A percentile compares a stretch with the other conserved stretches of the same genome.
phyloP scores from a whole-genome alignment of 2,888 invertebrate species.

The Lasioglossum calceatum region DNA sequence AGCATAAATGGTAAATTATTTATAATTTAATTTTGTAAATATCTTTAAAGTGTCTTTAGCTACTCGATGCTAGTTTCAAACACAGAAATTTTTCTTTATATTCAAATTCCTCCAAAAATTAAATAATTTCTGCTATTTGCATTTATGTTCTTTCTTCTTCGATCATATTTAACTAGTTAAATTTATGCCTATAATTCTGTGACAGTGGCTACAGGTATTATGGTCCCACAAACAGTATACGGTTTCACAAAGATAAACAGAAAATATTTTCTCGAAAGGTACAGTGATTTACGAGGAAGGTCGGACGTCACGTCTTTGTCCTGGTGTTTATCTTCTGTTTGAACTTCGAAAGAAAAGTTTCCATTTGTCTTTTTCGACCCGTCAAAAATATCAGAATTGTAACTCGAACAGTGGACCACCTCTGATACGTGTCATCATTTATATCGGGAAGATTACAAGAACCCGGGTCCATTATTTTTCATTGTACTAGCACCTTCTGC shows the following conservation, averaged over 20 bases:
- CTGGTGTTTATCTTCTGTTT: slow-evolving; percentile 5
- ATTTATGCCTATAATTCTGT: background rate
- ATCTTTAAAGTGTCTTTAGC: background rate
- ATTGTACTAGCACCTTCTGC: background rate
- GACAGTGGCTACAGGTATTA: background rate
- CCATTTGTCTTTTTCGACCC: slow-evolving; percentile 7
- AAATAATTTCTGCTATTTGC: background rate
- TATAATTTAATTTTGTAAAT: too few relatives aligned
- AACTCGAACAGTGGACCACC: background rate
- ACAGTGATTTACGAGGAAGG: slow-evolving; percentile 8
- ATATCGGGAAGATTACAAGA: slow-evolving; percentile 8
- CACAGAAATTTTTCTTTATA: background rate
- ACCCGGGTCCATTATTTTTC: slow-evolving; percentile 7
- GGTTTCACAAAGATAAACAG: slow-evolving; percentile 7
- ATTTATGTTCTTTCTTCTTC: background rate
- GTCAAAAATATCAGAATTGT: slow-evolving; percentile 17
- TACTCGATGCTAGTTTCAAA: background rate
- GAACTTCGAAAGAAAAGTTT: background rate
- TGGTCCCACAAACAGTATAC: background rate
- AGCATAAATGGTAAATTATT: too few relatives aligned
- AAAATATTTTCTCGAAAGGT: background rate
- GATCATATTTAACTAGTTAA: background rate
- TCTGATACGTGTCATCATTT: slow-evolving; percentile 14
- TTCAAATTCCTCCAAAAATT: background rate
- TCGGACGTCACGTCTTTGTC: background rate